Conservation (phyloP, 2,113 vertebrate genomes). For the Gila orcuttii region DNA sequence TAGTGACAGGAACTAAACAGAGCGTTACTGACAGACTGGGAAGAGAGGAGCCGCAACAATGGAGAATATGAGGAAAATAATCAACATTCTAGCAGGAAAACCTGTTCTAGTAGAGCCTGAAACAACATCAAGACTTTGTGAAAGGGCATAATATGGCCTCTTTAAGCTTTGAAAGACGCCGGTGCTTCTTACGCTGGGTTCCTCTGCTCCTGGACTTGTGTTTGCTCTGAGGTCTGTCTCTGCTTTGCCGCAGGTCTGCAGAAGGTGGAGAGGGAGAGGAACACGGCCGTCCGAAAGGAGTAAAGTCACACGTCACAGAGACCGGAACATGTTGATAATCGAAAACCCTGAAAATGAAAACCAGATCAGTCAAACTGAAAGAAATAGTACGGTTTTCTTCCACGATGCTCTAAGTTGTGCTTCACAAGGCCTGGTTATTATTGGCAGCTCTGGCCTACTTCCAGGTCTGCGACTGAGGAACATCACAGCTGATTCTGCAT, state of each 20-base stretch:
- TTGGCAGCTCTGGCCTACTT: background rate
- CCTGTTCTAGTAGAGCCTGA: no score
- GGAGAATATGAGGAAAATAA: no score
- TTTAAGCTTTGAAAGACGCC: background rate
- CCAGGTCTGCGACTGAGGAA: background rate
- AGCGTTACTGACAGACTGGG: no score
- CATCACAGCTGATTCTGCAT: conserved; percentile 8
- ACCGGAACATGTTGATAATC: conserved; percentile 71
- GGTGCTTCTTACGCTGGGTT: conserved; percentile 59
- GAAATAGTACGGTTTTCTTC: background rate
- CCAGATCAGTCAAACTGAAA: conserved; percentile 6
- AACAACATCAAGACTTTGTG: no score
- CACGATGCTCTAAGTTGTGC: background rate
- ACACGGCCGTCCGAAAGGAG: conserved; percentile 61
- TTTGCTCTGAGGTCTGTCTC: conserved; percentile 53
- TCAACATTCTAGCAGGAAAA: no score
- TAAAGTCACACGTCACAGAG: conserved; percentile 57
- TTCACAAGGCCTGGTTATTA: conserved; percentile 2
- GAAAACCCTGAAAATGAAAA: conserved; percentile 62
- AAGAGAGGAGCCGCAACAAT: no score
- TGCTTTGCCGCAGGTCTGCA: conserved; percentile 53
- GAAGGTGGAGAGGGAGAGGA: conserved; percentile 51
- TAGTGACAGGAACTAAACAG: no score
- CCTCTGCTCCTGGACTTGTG: conserved; percentile 46
- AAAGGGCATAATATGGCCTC: no score